These are phyloP conservation scores for Cottus gobio DNA, from an alignment of 2,113 vertebrate species.

Conservation along the genomic window DNA sequence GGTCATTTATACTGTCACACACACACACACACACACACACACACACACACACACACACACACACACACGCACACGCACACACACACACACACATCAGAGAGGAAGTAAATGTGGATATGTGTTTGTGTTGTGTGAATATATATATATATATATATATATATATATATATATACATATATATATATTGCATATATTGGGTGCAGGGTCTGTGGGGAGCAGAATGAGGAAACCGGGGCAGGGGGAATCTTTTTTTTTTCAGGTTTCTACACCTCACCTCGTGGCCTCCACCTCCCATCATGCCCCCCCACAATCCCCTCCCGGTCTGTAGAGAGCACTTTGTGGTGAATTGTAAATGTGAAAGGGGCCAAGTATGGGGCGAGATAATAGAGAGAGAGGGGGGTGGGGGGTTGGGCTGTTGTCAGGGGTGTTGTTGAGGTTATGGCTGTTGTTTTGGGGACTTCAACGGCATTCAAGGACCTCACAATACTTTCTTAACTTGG, in stretches of 20 bases:
- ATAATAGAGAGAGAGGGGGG: constrained; percentile 46
- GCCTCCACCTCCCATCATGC: constrained; percentile 43
- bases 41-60: not conserved
- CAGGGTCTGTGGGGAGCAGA: constrained; percentile 53
- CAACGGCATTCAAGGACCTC: not conserved
- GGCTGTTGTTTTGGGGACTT: constrained; percentile 17
- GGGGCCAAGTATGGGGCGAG: constrained; percentile 48
- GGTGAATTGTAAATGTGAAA: constrained; percentile 61
- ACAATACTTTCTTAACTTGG: not conserved
- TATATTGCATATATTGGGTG: constrained; percentile 48
- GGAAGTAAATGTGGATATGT: constrained; percentile 8
- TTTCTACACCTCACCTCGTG: constrained; percentile 67
- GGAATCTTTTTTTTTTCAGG: constrained; percentile 59
- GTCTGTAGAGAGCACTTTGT: constrained; percentile 54
- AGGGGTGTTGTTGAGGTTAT: constrained; percentile 7
- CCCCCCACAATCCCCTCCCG: not conserved
- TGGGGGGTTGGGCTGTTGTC: constrained; percentile 20
- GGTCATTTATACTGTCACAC: constrained; percentile 26
- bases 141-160: too few relatives aligned
- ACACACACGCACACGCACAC: constrained; percentile 8
- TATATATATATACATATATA: too few relatives aligned
- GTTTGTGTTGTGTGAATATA: constrained; percentile 15
- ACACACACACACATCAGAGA: constrained; percentile 8
- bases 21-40: not conserved
- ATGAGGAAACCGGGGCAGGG: too few relatives aligned